phyloP scores from a whole-genome alignment of 92 coral and sea anemone genomes.

The Epizoanthus ramosus region DNA sequence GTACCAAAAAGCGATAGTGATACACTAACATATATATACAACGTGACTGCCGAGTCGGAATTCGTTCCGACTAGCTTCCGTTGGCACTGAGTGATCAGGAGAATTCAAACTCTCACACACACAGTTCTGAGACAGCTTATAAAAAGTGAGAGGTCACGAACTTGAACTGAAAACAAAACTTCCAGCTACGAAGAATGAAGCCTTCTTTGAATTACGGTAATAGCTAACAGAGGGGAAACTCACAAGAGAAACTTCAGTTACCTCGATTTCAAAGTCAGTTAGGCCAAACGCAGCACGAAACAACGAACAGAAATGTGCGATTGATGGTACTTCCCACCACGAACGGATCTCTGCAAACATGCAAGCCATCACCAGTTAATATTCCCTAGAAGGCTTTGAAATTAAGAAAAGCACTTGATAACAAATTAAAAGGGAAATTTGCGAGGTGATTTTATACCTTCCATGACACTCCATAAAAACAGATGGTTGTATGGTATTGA shows the following conservation, averaged over 20 bases:
- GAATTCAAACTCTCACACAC: slow-evolving; percentile 64
- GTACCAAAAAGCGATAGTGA: slow-evolving; percentile 22
- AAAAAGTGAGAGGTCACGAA: slow-evolving; percentile 34
- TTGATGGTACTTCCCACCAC: slow-evolving; percentile 99
- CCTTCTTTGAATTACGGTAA: slow-evolving; percentile 15
- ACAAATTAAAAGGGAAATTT: slow-evolving; percentile 64
- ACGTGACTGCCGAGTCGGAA: slow-evolving; percentile 49
- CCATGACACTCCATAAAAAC: slow-evolving; percentile 97
- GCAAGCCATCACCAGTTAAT: slow-evolving; percentile 64
- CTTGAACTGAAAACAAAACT: slow-evolving; percentile 32
- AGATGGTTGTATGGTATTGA: slow-evolving; percentile 82
- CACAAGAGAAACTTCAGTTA: slow-evolving; percentile 45
- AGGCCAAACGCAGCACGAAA: slow-evolving; percentile 98
- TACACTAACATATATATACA: slow-evolving; percentile 22
- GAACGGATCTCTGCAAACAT: slow-evolving; percentile 94
- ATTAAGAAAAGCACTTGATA: slow-evolving; percentile 56
- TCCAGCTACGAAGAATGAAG: slow-evolving; percentile 3
- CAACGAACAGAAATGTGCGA: slow-evolving; percentile 99
- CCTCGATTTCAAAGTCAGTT: slow-evolving; percentile 99
- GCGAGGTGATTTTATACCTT: slow-evolving; percentile 80
- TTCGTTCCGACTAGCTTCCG: slow-evolving; percentile 18
- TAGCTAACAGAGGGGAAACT: slow-evolving; percentile 10
- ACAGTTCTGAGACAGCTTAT: neutral
- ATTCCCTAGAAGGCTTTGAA: slow-evolving; percentile 58
- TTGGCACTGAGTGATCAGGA: slow-evolving; percentile 37